Percentiles rank a stretch among this genome's conserved stretches.
These are phyloP conservation scores for Lasioglossum calceatum DNA, from an alignment of 2,888 invertebrate species.

Conservation along the genomic window DNA sequence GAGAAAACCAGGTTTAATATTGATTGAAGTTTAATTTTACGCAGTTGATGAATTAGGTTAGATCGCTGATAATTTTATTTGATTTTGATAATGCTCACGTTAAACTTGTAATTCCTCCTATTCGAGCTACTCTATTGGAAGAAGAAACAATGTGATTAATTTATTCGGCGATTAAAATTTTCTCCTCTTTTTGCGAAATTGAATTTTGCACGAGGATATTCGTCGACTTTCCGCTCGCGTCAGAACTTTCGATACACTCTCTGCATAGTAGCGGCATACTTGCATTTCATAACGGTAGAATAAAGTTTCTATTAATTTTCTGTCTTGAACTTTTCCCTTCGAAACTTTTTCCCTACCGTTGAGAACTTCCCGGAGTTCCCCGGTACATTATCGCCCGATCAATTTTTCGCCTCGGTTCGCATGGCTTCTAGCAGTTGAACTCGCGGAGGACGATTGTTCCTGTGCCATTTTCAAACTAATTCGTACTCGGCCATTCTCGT, in stretches of 20 bases:
- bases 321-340: conserved; percentile 17
- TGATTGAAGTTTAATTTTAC: too few relatives aligned
- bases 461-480: conserved; percentile 20
- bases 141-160: background rate
- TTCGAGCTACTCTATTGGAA: background rate
- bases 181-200: background rate
- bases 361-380: background rate
- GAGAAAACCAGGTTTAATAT: too few relatives aligned
- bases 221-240: background rate
- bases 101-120: too few relatives aligned
- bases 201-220: background rate
- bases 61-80: too few relatives aligned
- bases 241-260: conserved; percentile 3
- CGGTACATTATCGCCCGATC: background rate
- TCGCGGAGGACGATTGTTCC: conserved; percentile 1
- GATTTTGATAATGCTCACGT: too few relatives aligned
- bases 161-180: background rate
- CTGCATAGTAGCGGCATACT: background rate
- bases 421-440: conserved; percentile 32
- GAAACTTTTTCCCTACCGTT: background rate
- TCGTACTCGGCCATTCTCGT: conserved; percentile 9
- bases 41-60: too few relatives aligned
- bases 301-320: conserved; percentile 7
- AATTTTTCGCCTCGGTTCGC: conserved; percentile 31
- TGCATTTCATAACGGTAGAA: conserved; percentile 17